These are phyloP conservation scores for Doryteuthis pealeii DNA, from an alignment of 1,140 invertebrate species.

Conservation along the genomic window DNA sequence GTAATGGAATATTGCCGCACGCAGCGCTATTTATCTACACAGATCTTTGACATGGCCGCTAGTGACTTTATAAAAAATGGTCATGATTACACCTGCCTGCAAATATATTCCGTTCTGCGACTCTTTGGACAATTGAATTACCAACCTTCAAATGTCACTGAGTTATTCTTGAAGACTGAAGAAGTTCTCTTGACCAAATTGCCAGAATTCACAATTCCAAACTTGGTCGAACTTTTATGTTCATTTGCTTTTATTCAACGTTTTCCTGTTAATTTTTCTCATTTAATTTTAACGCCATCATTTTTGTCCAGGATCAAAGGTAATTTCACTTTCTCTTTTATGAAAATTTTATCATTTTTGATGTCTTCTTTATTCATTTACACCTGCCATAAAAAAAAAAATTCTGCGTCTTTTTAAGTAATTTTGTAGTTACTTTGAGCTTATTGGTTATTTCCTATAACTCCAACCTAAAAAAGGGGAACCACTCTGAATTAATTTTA, in stretches of 20 bases:
- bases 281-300: slow-evolving; percentile 67
- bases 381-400: background rate
- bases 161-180: slow-evolving; percentile 69
- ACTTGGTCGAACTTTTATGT: slow-evolving; percentile 68
- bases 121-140: slow-evolving; percentile 70
- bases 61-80: slow-evolving; percentile 66
- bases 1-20: slow-evolving; percentile 69
- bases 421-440: background rate
- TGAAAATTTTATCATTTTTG: slow-evolving; percentile 1
- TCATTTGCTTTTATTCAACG: slow-evolving; percentile 70
- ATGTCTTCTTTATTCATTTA: background rate
- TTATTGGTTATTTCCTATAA: too few relatives aligned
- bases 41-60: slow-evolving; percentile 66
- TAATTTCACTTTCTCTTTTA: slow-evolving; percentile 19
- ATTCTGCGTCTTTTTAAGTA: background rate
- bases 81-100: slow-evolving; percentile 61
- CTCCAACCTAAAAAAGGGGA: too few relatives aligned
- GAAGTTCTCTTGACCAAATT: slow-evolving; percentile 66
- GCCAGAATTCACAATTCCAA: slow-evolving; percentile 65
- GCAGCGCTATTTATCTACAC: slow-evolving; percentile 65
- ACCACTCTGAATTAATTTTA: too few relatives aligned
- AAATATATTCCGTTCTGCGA: slow-evolving; percentile 66
- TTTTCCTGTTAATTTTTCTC: slow-evolving; percentile 68
- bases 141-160: slow-evolving; percentile 61
- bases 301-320: slow-evolving; percentile 67